Conservation (phyloP, 2,797 vertebrate species). For the Morelia viridis region DNA sequence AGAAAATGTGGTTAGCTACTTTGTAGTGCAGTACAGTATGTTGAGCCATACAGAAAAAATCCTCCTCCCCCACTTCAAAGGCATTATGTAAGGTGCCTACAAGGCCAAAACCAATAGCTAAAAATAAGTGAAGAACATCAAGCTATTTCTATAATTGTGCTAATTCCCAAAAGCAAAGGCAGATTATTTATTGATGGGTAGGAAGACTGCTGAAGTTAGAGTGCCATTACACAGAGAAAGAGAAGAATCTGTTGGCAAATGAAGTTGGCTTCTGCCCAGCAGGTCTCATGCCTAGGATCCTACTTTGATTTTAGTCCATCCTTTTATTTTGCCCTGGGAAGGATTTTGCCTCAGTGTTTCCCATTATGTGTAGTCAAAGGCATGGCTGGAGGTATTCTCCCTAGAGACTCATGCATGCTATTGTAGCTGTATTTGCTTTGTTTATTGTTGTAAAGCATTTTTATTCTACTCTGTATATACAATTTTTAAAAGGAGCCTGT, state of each 20-base stretch:
- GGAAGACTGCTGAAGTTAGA: background rate
- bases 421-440: background rate
- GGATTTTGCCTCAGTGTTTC: background rate
- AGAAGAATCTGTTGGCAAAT: background rate
- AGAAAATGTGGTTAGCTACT: background rate
- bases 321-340: background rate
- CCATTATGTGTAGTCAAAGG: background rate
- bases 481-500: background rate
- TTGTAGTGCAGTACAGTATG: background rate
- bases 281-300: background rate
- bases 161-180: background rate
- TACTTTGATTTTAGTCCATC: background rate
- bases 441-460: background rate
- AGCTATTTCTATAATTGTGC: background rate
- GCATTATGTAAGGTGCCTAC: background rate
- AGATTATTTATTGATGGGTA: background rate
- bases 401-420: background rate
- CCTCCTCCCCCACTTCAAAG: background rate
- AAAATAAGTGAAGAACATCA: background rate
- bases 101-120: background rate
- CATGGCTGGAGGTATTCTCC: background rate
- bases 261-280: background rate
- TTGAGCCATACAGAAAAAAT: background rate
- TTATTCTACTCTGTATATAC: background rate
- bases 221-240: background rate